A percentile compares a stretch with the other conserved stretches of the same genome.
Conservation (phyloP, 2,113 vertebrate genomes). For the Dermatemys mawii region DNA sequence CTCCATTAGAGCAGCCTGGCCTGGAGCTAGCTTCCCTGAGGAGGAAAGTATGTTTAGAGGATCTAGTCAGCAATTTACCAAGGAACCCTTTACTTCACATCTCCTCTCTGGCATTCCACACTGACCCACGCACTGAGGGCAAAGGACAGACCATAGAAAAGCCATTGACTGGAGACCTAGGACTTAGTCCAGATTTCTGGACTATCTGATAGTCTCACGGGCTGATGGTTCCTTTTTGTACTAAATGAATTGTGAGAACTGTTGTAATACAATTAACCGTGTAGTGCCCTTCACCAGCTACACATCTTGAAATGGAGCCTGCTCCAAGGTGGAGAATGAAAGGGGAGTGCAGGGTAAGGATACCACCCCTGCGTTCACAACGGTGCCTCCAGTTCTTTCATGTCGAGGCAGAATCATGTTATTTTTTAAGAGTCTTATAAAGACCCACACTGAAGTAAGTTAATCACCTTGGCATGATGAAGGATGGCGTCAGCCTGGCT, state of each 20-base stretch:
- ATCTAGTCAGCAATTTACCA: neutral
- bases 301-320: neutral
- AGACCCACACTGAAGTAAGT: neutral
- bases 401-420: constrained; percentile 19
- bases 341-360: neutral
- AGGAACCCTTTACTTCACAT: rapidly evolving
- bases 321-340: neutral
- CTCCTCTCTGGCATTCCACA: neutral
- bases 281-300: neutral
- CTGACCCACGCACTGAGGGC: too few relatives aligned
- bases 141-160: neutral
- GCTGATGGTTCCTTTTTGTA: neutral
- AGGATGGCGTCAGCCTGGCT: neutral
- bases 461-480: neutral
- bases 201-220: neutral
- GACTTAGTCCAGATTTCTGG: rapidly evolving
- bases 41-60: neutral
- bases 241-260: neutral
- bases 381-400: neutral
- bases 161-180: neutral
- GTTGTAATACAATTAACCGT: neutral
- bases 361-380: neutral
- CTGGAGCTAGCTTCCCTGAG: neutral
- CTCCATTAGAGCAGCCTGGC: too few relatives aligned
- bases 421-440: neutral